These are phyloP conservation scores for Colletes gigas DNA, from an alignment of 1,140 invertebrate species.

Conservation along the genomic window DNA sequence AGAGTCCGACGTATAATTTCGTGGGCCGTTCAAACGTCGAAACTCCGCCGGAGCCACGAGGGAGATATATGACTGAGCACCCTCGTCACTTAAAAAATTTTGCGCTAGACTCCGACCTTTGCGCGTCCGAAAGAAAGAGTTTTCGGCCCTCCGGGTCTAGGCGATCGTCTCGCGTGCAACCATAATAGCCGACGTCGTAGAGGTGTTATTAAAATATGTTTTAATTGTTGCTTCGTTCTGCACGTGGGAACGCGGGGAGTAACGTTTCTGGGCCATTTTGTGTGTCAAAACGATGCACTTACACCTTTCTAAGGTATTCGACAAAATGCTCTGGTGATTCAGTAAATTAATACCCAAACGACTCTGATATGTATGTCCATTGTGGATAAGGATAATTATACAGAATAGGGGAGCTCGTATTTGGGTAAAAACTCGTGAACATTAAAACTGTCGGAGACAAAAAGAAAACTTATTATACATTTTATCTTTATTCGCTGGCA, in stretches of 20 bases:
- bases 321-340: no score
- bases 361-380: no score
- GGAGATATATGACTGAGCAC: constrained; percentile 77
- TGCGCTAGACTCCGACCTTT: constrained; percentile 35
- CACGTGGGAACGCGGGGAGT: constrained; percentile 49
- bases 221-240: constrained; percentile 57
- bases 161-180: constrained; percentile 56
- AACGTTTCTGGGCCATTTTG: background rate
- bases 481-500: no score
- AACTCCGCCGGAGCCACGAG: constrained; percentile 68
- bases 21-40: constrained; percentile 77
- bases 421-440: no score
- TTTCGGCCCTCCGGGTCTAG: constrained; percentile 64
- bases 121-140: constrained; percentile 18
- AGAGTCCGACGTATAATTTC: constrained; percentile 73
- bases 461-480: no score
- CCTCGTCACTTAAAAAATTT: constrained; percentile 77
- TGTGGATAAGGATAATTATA: no score
- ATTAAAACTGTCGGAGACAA: no score
- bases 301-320: no score
- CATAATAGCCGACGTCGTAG: constrained; percentile 57
- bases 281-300: background rate
- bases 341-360: no score
- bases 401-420: no score
- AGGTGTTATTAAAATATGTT: constrained; percentile 65